A percentile compares a stretch with the other conserved stretches of the same genome.
Evolutionary conservation across 2,888 invertebrate genomes (phyloP).

Genomic region (Cheilosia vulpina): DNA sequence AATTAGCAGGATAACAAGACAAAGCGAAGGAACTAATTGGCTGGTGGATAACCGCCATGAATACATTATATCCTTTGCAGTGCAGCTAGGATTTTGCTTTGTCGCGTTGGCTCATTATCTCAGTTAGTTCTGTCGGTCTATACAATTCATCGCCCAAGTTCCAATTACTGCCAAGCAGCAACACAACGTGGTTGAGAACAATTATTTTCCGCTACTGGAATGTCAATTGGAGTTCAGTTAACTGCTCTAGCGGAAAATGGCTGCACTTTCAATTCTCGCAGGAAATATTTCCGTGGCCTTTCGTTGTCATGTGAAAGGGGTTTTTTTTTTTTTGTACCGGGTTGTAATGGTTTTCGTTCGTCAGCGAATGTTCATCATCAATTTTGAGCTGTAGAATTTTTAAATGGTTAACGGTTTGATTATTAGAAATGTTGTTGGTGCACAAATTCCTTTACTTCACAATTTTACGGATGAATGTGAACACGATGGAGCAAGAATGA

Average conservation of each 20-base stretch:
- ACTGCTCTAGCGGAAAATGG: slow-evolving; percentile 12
- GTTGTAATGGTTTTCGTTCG: too few species aligned
- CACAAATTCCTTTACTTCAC: too few species aligned
- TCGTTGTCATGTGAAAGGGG: neutral
- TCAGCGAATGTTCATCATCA: too few species aligned
- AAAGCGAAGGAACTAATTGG: slow-evolving; percentile 26
- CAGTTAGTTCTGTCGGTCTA: neutral
- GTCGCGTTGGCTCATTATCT: neutral
- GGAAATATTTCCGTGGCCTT: neutral
- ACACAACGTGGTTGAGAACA: slow-evolving; percentile 19
- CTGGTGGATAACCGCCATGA: slow-evolving; percentile 17
- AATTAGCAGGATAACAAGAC: slow-evolving; percentile 40
- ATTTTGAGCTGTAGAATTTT: too few species aligned
- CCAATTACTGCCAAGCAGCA: slow-evolving; percentile 43
- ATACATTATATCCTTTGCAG: slow-evolving; percentile 24
- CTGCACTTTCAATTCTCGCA: neutral
- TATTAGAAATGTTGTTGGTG: too few species aligned
- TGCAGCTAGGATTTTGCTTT: neutral
- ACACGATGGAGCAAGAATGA: too few species aligned
- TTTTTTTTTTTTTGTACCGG: too few species aligned
- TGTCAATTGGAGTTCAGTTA: slow-evolving; percentile 27
- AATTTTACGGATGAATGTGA: too few species aligned
- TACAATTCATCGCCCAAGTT: slow-evolving; percentile 25
- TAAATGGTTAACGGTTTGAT: too few species aligned
- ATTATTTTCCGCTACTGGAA: slow-evolving; percentile 29